These are phyloP conservation scores for Ophioderma brevispina DNA, from an alignment of 35 echinoderm and acorn worm genomes.

Conservation along the genomic window DNA sequence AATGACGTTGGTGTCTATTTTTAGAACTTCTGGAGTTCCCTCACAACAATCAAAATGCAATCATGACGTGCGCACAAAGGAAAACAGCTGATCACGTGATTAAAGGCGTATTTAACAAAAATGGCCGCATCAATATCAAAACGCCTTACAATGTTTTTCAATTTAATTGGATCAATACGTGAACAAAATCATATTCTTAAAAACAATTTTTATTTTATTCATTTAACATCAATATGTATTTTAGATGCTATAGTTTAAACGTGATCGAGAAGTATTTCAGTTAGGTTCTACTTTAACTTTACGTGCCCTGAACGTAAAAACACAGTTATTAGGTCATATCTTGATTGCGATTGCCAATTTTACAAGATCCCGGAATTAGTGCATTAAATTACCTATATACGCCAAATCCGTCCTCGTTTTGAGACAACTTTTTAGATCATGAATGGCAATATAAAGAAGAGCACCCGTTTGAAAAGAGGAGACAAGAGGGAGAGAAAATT, in stretches of 20 bases:
- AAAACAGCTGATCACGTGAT: conserved; percentile 13
- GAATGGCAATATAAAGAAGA: conserved; percentile 99
- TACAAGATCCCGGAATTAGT: not conserved
- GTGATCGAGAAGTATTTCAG: no score
- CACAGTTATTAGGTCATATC: not conserved
- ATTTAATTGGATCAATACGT: no score
- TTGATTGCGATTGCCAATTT: not conserved
- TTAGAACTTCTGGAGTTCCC: no score
- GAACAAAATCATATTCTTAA: no score
- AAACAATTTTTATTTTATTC: no score
- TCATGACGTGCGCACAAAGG: not conserved
- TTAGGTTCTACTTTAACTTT: not conserved
- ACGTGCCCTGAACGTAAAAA: not conserved
- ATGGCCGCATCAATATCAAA: not conserved
- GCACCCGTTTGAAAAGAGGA: conserved; percentile 98
- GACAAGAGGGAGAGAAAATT: conserved; percentile 99
- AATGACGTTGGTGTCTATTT: no score
- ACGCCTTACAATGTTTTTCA: no score
- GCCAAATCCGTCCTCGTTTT: not conserved
- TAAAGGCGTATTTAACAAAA: not conserved
- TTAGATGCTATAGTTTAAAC: no score
- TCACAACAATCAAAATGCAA: no score
- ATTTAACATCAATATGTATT: no score
- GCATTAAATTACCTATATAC: not conserved
- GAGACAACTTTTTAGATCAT: conserved; percentile 25